phyloP scores from a whole-genome alignment of 2,113 vertebrate species.

The Charadrius vociferus region DNA sequence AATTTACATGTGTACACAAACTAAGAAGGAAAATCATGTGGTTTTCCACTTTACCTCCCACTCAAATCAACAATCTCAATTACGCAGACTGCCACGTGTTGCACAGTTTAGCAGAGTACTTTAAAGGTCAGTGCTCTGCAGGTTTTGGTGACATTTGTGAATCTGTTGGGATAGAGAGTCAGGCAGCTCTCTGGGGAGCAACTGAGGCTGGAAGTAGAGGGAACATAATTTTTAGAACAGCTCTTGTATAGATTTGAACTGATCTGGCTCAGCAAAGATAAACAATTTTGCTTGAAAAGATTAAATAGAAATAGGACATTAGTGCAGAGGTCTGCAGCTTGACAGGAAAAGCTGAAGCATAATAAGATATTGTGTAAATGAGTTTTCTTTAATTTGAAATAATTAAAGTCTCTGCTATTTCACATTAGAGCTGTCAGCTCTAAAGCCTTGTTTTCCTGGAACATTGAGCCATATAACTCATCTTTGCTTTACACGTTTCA shows the following conservation, averaged over 20 bases:
- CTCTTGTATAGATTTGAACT: neutral
- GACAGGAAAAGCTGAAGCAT: neutral
- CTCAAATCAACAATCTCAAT: neutral
- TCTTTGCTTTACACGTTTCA: neutral
- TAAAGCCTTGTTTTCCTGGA: neutral
- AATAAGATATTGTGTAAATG: neutral
- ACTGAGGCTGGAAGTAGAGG: neutral
- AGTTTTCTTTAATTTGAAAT: neutral
- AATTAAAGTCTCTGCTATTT: neutral
- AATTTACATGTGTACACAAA: neutral
- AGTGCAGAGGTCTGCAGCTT: neutral
- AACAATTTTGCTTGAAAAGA: neutral
- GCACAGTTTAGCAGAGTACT: neutral
- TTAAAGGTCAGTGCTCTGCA: neutral
- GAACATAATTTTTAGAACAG: neutral
- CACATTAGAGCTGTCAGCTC: neutral
- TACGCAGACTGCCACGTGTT: neutral
- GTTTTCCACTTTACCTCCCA: neutral
- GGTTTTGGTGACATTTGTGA: constrained; percentile 17
- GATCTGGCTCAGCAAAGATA: neutral
- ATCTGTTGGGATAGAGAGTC: neutral
- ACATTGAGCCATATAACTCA: neutral
- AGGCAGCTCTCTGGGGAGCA: neutral
- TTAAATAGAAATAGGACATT: neutral
- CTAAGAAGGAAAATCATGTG: neutral